Evolutionary conservation across 2,797 vertebrate genomes (phyloP).

Genomic region (Liasis olivaceus): DNA sequence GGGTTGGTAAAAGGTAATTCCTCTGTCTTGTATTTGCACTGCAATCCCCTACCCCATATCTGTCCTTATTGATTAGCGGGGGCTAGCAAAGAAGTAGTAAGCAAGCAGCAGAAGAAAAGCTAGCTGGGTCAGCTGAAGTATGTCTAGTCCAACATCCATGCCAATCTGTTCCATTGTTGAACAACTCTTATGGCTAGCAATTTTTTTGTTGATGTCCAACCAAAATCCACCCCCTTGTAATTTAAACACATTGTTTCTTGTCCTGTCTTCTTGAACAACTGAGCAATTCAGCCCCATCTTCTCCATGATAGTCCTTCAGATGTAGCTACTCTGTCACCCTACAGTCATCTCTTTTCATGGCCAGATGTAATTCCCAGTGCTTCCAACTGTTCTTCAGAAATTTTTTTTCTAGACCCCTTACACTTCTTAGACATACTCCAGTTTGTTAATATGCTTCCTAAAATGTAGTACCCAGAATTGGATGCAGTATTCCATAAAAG

Average conservation of each 20-base stretch:
- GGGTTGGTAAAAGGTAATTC: neutral
- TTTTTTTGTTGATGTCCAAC: neutral
- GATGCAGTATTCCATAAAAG: neutral
- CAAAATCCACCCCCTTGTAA: neutral
- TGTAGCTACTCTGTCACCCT: neutral
- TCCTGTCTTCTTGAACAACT: neutral
- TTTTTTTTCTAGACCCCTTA: neutral
- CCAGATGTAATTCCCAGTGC: neutral
- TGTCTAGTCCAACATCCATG: neutral
- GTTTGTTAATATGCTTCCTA: neutral
- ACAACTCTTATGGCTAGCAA: neutral
- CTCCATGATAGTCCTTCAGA: neutral
- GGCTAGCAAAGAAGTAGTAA: neutral
- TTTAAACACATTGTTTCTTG: neutral
- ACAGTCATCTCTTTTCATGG: neutral
- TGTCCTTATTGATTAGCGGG: neutral
- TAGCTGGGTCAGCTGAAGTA: neutral
- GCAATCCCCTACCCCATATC: neutral
- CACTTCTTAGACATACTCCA: neutral
- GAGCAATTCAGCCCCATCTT: neutral
- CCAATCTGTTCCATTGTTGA: neutral
- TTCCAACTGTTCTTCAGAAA: neutral
- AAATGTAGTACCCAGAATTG: neutral
- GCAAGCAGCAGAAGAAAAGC: neutral
- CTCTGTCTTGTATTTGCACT: neutral